Percentiles rank a stretch among this genome's conserved stretches.
These are phyloP conservation scores for Leptopilina clavipes DNA, from an alignment of 1,140 invertebrate species.

Conservation along the genomic window DNA sequence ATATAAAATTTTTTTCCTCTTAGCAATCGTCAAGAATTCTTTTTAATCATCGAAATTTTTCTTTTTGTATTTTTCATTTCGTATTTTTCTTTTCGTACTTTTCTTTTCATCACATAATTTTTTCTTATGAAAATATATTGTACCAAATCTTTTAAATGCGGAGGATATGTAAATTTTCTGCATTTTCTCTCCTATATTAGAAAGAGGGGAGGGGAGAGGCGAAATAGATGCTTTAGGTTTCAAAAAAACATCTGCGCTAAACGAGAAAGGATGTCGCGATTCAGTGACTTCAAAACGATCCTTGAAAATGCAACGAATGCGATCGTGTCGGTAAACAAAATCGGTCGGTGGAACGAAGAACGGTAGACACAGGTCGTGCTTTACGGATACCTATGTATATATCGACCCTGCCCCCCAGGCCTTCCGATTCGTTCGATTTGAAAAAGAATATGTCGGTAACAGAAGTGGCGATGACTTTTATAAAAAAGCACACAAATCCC, in stretches of 20 bases:
- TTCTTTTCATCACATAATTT: too few relatives aligned
- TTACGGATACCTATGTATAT: too few relatives aligned
- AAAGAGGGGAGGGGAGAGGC: background rate
- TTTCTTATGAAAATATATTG: too few relatives aligned
- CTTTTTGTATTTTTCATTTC: too few relatives aligned
- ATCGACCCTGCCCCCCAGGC: constrained; percentile 27
- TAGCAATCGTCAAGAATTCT: too few relatives aligned
- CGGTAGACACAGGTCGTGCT: constrained; percentile 40
- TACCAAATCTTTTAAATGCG: too few relatives aligned
- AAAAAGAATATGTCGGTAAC: constrained; percentile 32
- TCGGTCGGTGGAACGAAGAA: constrained; percentile 65
- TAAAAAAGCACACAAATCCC: constrained; percentile 1
- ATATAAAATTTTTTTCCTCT: too few relatives aligned
- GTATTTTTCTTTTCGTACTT: too few relatives aligned
- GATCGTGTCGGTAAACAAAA: constrained; percentile 73
- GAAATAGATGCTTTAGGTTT: background rate
- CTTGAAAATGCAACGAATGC: constrained; percentile 68
- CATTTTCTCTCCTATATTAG: too few relatives aligned
- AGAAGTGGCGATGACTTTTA: constrained; percentile 32
- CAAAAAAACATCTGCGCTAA: constrained; percentile 42
- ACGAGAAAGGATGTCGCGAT: constrained; percentile 60
- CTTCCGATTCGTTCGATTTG: constrained; percentile 14
- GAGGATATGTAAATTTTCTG: too few relatives aligned
- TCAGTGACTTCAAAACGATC: constrained; percentile 72
- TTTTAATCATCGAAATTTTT: too few relatives aligned